Evolutionary conservation across 2,888 invertebrate species (phyloP).

Genomic region (Morpho achilles): DNA sequence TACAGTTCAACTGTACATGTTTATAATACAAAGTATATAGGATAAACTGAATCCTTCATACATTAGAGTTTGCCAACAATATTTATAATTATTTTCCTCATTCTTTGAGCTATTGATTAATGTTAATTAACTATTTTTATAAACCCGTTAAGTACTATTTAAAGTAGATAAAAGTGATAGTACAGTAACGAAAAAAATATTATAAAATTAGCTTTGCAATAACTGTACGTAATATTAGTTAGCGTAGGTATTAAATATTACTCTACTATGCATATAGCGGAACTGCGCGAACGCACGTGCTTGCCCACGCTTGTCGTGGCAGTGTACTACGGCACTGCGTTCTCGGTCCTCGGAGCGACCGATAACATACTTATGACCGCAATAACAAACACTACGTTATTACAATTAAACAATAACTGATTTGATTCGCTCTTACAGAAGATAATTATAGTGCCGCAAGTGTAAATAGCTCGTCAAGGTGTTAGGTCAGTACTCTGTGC

Average conservation of each 20-base stretch:
- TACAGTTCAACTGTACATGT: too few relatives aligned
- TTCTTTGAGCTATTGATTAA: too few relatives aligned
- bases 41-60: too few relatives aligned
- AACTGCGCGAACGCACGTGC: slow-evolving; percentile 23
- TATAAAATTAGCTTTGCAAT: too few relatives aligned
- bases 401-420: slow-evolving; percentile 10
- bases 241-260: slow-evolving; percentile 12
- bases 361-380: slow-evolving; percentile 27
- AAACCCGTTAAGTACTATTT: too few relatives aligned
- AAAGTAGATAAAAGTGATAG: neutral
- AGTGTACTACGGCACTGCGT: slow-evolving; percentile 14
- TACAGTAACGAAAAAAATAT: neutral
- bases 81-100: too few relatives aligned
- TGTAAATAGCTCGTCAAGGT: slow-evolving; percentile 4
- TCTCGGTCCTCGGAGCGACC: slow-evolving; percentile 17
- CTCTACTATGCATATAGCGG: slow-evolving; percentile 15
- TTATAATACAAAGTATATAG: too few relatives aligned
- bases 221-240: too few relatives aligned
- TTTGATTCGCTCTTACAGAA: slow-evolving; percentile 5
- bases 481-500: slow-evolving; percentile 17
- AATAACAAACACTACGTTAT: slow-evolving; percentile 25
- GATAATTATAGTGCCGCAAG: neutral
- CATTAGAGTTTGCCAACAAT: too few relatives aligned
- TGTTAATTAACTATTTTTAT: too few relatives aligned
- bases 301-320: slow-evolving; percentile 15